These are phyloP conservation scores for Eulithis testata DNA, from an alignment of 2,888 invertebrate species.

Conservation along the genomic window DNA sequence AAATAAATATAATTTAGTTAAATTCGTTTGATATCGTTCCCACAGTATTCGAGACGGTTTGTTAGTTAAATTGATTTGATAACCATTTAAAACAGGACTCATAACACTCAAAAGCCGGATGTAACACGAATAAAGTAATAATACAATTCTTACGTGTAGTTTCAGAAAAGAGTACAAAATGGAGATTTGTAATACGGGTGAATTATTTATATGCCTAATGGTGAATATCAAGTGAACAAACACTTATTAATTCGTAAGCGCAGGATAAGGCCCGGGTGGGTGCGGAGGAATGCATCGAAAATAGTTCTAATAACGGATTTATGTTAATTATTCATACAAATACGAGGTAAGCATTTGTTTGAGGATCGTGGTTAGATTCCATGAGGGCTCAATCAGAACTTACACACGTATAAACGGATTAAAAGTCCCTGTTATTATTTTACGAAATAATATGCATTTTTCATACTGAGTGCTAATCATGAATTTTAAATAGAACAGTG, in stretches of 20 bases:
- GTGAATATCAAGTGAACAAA: no score
- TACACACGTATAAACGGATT: conserved; percentile 37
- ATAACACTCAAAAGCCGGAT: conserved; percentile 37
- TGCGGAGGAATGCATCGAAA: conserved; percentile 32
- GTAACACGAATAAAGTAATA: conserved; percentile 38
- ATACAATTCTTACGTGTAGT: conserved; percentile 4
- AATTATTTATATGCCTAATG: conserved; percentile 22
- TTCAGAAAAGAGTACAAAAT: conserved; percentile 3
- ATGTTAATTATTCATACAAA: conserved; percentile 42
- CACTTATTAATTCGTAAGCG: conserved; percentile 21
- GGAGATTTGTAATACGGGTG: background rate
- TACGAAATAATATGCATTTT: no score
- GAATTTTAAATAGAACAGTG: no score
- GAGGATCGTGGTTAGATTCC: conserved; percentile 43
- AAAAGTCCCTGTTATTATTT: background rate
- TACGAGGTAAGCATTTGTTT: conserved; percentile 41
- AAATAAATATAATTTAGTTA: conserved; percentile 43
- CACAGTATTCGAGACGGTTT: conserved; percentile 52
- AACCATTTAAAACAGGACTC: conserved; percentile 48
- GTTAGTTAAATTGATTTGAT: conserved; percentile 52
- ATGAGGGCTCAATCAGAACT: conserved; percentile 38
- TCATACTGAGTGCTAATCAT: no score
- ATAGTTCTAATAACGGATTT: conserved; percentile 42
- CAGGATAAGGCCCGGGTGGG: conserved; percentile 32
- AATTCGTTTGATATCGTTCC: conserved; percentile 49